Base-by-base conservation (phyloP, 1,140 invertebrate genomes). In the Proctacanthus coquilletti region DNA sequence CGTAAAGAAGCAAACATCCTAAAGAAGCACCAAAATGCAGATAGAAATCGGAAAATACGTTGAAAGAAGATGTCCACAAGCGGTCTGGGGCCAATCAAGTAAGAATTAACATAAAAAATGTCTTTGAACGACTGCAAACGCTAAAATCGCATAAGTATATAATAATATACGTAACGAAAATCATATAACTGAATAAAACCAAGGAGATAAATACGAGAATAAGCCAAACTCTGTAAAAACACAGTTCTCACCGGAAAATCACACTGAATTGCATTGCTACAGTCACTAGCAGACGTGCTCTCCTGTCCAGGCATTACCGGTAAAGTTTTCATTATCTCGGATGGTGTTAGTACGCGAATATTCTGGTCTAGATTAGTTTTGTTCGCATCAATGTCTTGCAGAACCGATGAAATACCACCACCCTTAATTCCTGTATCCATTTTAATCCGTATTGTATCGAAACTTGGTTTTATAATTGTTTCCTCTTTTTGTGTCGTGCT, bases 311-410 rank as follows among this genome's bases (percentile, higher is more conserved):
- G 60, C 61, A 84, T 72, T 61, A 77, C 80, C 57, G 81, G 80
- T 62, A 83, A 74, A 57, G 80, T 84, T 67, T 77, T 74, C 80
- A 84, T 84, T 60, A 84, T 84, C 72, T 84, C 80, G 48, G 78
- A 82, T 46, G 80, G 80, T 51, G 81, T 84, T 60, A 84, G 72
- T 63, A 83, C 80, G 62, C 80, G 74, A 65, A 84, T 84, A 64
- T 82, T 78, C 62, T 79, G 76, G 65, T 83, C 79, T 13, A 27
- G 13, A 45, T 32, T 45, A 41, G 36, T 36, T 46, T 39, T 39
- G 29, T 36, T 40, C 32, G 36, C 36, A 5, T 44, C 27, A 36
- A 25, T 36, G 17, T 36, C 33, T 37, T 42, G 43, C 25, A 41
- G 31, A 38, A 32, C 25, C 34, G 21, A 27, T 39, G 44, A 29